phyloP scores from a whole-genome alignment of 2,888 invertebrate species.

The Lycia hirtaria region DNA sequence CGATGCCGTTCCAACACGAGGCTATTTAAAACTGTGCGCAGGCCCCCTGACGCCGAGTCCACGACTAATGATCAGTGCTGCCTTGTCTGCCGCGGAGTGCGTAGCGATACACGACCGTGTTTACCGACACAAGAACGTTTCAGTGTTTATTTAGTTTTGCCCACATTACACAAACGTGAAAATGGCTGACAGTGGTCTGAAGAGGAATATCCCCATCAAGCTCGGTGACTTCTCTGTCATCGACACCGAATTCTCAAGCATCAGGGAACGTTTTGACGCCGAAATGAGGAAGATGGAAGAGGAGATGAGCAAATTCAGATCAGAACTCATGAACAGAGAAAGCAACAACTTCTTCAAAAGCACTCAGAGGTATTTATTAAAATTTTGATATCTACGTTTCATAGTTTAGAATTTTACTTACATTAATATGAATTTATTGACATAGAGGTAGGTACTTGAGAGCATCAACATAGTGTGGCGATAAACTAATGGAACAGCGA shows the following conservation, averaged over 20 bases:
- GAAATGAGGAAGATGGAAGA: slow-evolving; percentile 99
- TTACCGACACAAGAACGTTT: slow-evolving; percentile 76
- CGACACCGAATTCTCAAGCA: slow-evolving; percentile 98
- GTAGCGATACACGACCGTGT: slow-evolving; percentile 77
- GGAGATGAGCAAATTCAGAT: slow-evolving; percentile 97
- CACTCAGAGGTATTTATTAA: slow-evolving; percentile 91
- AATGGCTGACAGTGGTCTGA: slow-evolving; percentile 94
- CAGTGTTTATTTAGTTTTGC: slow-evolving; percentile 83
- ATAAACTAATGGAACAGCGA: slow-evolving; percentile 7
- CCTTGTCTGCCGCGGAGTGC: slow-evolving; percentile 78
- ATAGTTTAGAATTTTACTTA: neutral
- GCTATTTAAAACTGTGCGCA: slow-evolving; percentile 86
- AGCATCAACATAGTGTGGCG: neutral
- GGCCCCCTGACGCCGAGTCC: slow-evolving; percentile 83
- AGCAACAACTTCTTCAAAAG: slow-evolving; percentile 96
- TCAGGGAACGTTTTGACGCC: slow-evolving; percentile 96
- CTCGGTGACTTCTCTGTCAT: slow-evolving; percentile 97
- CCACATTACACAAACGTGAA: slow-evolving; percentile 63
- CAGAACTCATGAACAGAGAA: slow-evolving; percentile 96
- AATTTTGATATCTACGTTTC: slow-evolving; percentile 30
- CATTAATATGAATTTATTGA: neutral
- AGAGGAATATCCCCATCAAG: slow-evolving; percentile 96
- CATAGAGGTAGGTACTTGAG: neutral
- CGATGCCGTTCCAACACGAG: slow-evolving; percentile 74
- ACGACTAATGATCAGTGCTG: slow-evolving; percentile 83